Evolutionary conservation across 2,888 invertebrate species (phyloP), one percentile per base, ranked within the genome.

Genomic region (Amiota mariae): DNA sequence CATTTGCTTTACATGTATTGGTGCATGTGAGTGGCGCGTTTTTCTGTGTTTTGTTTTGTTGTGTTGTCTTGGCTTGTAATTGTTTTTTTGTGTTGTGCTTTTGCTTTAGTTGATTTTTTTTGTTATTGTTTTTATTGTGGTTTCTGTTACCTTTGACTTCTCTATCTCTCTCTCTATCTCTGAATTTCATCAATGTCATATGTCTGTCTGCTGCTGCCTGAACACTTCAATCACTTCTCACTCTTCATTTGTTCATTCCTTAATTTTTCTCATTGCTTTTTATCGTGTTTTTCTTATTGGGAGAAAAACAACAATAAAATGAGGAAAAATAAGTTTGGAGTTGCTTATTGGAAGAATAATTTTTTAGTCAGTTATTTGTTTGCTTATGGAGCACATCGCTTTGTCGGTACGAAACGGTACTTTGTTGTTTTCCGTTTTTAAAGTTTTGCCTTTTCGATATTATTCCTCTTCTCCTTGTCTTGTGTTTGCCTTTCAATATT

Each of bases 291-390:
- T 2, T 36, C 36, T 36, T 36, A 36, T 36, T 36, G 36, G 36
- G 36, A 4, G 36, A 6, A 4, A 36, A 24, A 24, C 24, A 24
- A 1, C 1, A 24, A 24, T 2, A 24, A 3, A 6, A 6, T 36
- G 36, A 36, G 2, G 59, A 12, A 15, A 18, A 59, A 59, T 18
- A 59, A 15, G 59, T 75, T 74, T 75, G 72, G 72, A 72, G 75
- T 73, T 67, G 49, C 63, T 70, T 75, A 70, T 74, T 74, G 63
- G 74, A 57, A 76, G 79, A 79, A 54, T 80, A 72, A 75, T 79
- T 80, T 76, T 72, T 84, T 77, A 83, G 85, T 83, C 80, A 8
- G 57, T 15, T 57, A 20, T 20, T 59, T 59, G 59, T 59, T 59
- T 59, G 59, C 20, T 15, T 59, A 80, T 76, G 75, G 71, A 74